Conservation (phyloP, 2,113 vertebrate species). For the Atractosteus spatula region DNA sequence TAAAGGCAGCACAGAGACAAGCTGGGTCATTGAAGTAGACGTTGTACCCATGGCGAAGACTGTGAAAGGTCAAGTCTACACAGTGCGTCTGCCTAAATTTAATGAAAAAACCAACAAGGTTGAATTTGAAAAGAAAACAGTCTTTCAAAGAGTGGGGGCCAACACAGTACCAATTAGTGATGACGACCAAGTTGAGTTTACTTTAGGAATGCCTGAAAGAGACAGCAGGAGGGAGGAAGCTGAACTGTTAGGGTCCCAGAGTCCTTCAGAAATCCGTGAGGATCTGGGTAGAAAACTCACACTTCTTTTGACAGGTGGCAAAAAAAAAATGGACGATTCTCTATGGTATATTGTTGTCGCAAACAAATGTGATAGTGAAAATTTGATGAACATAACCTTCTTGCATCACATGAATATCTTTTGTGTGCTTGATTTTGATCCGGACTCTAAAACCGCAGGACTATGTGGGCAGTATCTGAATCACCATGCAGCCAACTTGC, state of each 20-base stretch:
- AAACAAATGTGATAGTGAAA: conserved; percentile 42
- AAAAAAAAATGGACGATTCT: conserved; percentile 53
- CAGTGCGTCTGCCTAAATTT: conserved; percentile 55
- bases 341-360: conserved; percentile 59
- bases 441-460: conserved; percentile 55
- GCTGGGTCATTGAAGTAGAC: conserved; percentile 67
- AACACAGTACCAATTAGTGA: conserved; percentile 45
- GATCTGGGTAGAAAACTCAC: conserved; percentile 57
- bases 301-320: conserved; percentile 56
- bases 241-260: conserved; percentile 34
- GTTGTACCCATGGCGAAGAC: conserved; percentile 48
- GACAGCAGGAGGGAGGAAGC: conserved; percentile 55
- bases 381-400: conserved; percentile 53
- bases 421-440: conserved; percentile 74
- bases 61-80: conserved; percentile 46
- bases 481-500: conserved; percentile 42
- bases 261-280: conserved; percentile 20
- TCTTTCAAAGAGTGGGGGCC: conserved; percentile 54
- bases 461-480: conserved; percentile 49
- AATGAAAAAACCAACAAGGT: conserved; percentile 36
- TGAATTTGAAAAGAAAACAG: conserved; percentile 22
- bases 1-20: conserved; percentile 39
- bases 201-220: conserved; percentile 39
- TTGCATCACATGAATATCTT: conserved; percentile 63
- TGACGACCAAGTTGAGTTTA: conserved; percentile 31